phyloP scores from a whole-genome alignment of 1,140 invertebrate genomes.

The Ylistrum balloti region DNA sequence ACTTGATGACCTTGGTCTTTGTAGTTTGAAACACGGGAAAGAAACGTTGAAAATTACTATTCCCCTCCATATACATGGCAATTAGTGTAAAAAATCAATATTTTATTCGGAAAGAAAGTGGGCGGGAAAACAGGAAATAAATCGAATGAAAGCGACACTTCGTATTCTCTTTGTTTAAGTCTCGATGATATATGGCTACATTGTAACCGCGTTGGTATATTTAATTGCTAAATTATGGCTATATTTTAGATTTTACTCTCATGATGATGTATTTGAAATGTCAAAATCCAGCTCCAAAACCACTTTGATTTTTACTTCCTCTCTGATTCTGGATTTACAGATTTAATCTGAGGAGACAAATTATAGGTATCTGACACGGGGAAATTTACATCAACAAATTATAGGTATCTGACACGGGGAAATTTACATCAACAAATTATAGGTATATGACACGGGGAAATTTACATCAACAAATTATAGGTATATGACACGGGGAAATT shows the following conservation, averaged over 20 bases:
- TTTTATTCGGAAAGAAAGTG: neutral
- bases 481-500: too few relatives aligned
- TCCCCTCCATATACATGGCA: neutral
- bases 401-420: too few relatives aligned
- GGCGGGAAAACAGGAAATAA: neutral
- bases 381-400: neutral
- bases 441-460: too few relatives aligned
- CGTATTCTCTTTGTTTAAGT: neutral
- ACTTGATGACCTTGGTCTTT: neutral
- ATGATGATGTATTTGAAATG: constrained; percentile 22
- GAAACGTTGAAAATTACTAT: neutral
- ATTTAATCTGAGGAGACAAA: neutral
- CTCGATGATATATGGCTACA: neutral
- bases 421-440: too few relatives aligned
- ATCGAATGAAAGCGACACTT: neutral
- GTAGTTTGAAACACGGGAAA: neutral
- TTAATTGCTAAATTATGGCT: neutral
- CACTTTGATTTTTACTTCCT: neutral
- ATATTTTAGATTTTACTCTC: neutral
- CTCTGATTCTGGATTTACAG: neutral
- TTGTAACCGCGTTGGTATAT: constrained; percentile 19
- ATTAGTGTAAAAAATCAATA: constrained; percentile 1
- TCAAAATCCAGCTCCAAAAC: neutral
- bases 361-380: neutral
- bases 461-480: too few relatives aligned